phyloP scores from a whole-genome alignment of 2,797 vertebrate genomes.

The Lates japonicus region DNA sequence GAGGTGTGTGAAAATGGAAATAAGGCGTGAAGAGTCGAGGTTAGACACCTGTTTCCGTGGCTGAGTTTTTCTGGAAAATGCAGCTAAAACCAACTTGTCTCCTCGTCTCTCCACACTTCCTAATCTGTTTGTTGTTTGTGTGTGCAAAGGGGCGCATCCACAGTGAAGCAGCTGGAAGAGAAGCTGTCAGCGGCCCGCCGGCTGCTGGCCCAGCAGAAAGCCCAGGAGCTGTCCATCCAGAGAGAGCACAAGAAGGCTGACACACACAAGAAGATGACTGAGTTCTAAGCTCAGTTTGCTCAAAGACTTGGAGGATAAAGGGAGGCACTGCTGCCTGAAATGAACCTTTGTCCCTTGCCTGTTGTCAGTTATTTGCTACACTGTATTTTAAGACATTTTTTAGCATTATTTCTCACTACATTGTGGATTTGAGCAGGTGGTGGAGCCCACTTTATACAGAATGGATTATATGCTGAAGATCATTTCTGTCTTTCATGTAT shows the following conservation, averaged over 20 bases:
- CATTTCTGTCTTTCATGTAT: slow-evolving; percentile 24
- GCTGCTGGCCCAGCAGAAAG: slow-evolving; percentile 91
- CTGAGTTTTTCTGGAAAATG: slow-evolving; percentile 30
- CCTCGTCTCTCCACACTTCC: neutral
- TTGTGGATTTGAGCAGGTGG: slow-evolving; percentile 5
- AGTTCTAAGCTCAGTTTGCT: slow-evolving; percentile 85
- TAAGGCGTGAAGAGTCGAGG: slow-evolving; percentile 29
- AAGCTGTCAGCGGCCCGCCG: slow-evolving; percentile 89
- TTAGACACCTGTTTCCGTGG: slow-evolving; percentile 9
- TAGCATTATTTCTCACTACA: slow-evolving; percentile 8
- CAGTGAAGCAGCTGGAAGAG: slow-evolving; percentile 90
- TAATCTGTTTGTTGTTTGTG: slow-evolving; percentile 60
- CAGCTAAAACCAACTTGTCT: slow-evolving; percentile 30
- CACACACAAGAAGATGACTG: slow-evolving; percentile 98
- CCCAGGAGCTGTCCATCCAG: slow-evolving; percentile 92
- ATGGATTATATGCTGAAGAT: slow-evolving; percentile 20
- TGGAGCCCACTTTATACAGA: slow-evolving; percentile 14
- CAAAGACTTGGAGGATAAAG: slow-evolving; percentile 33
- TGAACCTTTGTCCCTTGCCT: slow-evolving; percentile 43
- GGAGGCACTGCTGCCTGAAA: slow-evolving; percentile 28
- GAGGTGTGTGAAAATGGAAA: slow-evolving; percentile 54
- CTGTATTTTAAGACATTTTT: slow-evolving; percentile 40
- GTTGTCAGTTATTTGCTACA: slow-evolving; percentile 34
- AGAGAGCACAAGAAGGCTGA: slow-evolving; percentile 91
- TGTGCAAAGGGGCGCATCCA: slow-evolving; percentile 77